phyloP scores from a whole-genome alignment of 2,797 vertebrate genomes.

The Salmo trutta region DNA sequence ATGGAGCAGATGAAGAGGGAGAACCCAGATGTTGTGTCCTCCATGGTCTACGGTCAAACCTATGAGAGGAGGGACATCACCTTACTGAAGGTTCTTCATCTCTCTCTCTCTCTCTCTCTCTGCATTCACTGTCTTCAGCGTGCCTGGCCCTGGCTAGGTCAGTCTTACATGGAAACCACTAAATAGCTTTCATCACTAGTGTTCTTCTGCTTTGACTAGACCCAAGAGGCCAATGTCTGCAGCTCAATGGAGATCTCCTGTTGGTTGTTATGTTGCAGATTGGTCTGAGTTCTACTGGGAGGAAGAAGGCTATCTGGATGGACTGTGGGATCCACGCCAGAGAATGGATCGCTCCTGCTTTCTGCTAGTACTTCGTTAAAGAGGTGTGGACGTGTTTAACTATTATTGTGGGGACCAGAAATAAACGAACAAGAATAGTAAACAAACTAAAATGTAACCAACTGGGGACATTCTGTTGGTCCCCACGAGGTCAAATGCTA shows the following conservation, averaged over 20 bases:
- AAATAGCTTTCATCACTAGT: no score
- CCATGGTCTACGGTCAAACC: neutral
- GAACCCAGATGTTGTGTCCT: slow-evolving; percentile 11
- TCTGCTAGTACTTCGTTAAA: slow-evolving; percentile 17
- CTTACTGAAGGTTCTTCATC: slow-evolving; percentile 7
- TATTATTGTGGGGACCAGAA: no score
- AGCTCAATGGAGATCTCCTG: neutral
- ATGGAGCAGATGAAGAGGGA: slow-evolving; percentile 1
- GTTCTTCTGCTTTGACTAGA: no score
- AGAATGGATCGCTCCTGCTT: slow-evolving; percentile 21
- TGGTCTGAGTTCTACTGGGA: neutral
- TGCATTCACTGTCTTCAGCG: no score
- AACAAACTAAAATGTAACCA: no score
- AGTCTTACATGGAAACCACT: no score
- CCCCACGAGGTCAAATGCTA: no score
- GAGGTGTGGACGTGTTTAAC: slow-evolving; percentile 1
- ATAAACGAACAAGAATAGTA: no score
- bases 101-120: neutral
- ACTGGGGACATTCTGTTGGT: no score
- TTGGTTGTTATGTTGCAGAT: slow-evolving; percentile 12
- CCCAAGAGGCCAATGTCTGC: neutral
- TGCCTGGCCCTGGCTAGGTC: no score
- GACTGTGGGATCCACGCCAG: slow-evolving; percentile 4
- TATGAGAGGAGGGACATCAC: slow-evolving; percentile 18
- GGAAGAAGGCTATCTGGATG: neutral